Percentiles rank a stretch among this genome's conserved stretches.
phyloP scores from a whole-genome alignment of 2,797 vertebrate species.

The Leucoraja ocellata region DNA sequence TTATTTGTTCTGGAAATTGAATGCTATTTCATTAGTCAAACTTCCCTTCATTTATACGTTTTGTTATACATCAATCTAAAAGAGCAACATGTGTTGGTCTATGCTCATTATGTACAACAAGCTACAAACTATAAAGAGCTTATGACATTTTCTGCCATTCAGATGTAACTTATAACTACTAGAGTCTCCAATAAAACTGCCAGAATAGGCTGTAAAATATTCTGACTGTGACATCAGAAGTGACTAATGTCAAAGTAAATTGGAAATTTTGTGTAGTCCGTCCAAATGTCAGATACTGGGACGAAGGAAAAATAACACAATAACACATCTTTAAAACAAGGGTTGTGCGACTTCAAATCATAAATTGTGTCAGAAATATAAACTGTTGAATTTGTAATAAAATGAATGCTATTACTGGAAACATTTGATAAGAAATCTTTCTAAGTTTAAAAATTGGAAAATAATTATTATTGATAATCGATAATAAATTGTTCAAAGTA shows the following conservation, averaged over 20 bases:
- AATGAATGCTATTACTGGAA: neutral
- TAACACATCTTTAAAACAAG: neutral
- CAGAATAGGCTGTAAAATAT: constrained; percentile 24
- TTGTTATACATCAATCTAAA: neutral
- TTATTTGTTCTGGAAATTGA: too few relatives aligned
- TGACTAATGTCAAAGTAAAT: neutral
- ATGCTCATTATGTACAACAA: neutral
- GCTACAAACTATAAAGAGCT: neutral
- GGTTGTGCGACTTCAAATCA: neutral
- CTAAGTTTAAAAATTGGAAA: neutral
- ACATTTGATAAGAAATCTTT: too few relatives aligned
- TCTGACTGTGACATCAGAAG: neutral
- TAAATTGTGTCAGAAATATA: neutral
- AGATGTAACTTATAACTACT: neutral
- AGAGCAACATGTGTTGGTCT: neutral
- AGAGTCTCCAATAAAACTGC: neutral
- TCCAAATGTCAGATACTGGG: constrained; percentile 1
- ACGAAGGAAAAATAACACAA: neutral
- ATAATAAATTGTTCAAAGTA: neutral
- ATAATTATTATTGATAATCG: neutral
- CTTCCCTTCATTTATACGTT: neutral
- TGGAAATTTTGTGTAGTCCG: neutral
- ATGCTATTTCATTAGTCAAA: neutral
- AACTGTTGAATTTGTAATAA: neutral
- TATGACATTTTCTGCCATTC: neutral